Base-by-base conservation (phyloP, 2,888 invertebrate genomes). In the Orthosia cruda region DNA sequence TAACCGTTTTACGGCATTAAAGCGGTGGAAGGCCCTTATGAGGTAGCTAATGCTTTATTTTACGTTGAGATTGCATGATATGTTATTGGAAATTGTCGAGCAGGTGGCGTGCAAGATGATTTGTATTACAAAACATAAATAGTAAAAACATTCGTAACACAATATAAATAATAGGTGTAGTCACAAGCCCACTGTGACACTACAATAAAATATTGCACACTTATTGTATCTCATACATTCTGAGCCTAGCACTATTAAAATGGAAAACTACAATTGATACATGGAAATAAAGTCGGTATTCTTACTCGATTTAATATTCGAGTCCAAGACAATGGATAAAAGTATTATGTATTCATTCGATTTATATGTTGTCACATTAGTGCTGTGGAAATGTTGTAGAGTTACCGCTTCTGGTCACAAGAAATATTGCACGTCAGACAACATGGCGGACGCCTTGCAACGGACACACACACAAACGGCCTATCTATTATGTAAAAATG, bases 401-500 rank as follows among this genome's bases (percentile, higher is more conserved):
- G 78, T 86, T 87, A 80, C 87, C 66, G 80, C 85, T 84, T 85
- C 82, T 83, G 83, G 79, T 80, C 58, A 77, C 73, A 85, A 88
- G 89, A 89, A 86, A 89, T 88, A 89, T 89, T 87, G 85, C 87
- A 83, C 69, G 88, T 86, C 88, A 79, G 74, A 49, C 78, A 73
- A 81, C 73, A 82, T 77, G 84, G 83, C 79, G 81, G 74, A 80
- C 75, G 77, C 58, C 75, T 67, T 76, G 76, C 84, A 71, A 80
- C 77, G 79, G 61, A 68, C 65, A 81, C 78, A 81, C 81, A 78
- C 74, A 58, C 76, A 75, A 71, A 77, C 76, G 54, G 66, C 74
- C 83, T 84, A 85, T 90, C 90, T 89, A 91, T 92, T 92, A 91
- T 91, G 88, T 91, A 91, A 92, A 92, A 92, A 91, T 89, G 80